Conservation (phyloP, 2,797 vertebrate genomes). For the Argyrosomus regius region DNA sequence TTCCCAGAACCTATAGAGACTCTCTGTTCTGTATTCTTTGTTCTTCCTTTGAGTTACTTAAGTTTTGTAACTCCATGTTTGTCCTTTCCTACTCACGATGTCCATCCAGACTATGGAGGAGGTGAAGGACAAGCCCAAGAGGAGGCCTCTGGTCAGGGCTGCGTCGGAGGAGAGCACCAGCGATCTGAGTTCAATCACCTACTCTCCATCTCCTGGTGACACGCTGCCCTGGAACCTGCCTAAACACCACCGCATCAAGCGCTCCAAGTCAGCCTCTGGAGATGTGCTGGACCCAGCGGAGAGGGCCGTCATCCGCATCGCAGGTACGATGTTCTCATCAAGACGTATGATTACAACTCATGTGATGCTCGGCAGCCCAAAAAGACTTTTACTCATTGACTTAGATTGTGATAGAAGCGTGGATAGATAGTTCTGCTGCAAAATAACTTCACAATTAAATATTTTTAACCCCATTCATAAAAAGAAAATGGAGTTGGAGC, state of each 20-base stretch:
- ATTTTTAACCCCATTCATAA: too few species aligned
- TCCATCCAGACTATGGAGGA: slow-evolving; percentile 83
- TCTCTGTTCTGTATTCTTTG: background rate
- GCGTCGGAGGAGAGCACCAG: slow-evolving; percentile 83
- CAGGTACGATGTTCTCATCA: slow-evolving; percentile 82
- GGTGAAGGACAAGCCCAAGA: slow-evolving; percentile 71
- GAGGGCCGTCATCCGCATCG: slow-evolving; percentile 93
- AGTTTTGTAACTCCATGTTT: background rate
- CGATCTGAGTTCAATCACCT: slow-evolving; percentile 62
- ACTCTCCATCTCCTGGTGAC: slow-evolving; percentile 87
- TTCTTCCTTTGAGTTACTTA: background rate
- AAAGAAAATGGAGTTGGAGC: background rate
- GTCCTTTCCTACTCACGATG: background rate
- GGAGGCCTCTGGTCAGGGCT: slow-evolving; percentile 83
- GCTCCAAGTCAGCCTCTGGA: slow-evolving; percentile 87
- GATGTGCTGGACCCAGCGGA: slow-evolving; percentile 93
- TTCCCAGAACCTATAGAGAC: background rate
- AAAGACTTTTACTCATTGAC: too few species aligned
- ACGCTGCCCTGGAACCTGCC: slow-evolving; percentile 95
- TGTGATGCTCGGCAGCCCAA: too few species aligned
- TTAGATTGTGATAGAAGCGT: too few species aligned
- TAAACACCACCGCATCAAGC: slow-evolving; percentile 91
- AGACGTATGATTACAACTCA: too few species aligned
- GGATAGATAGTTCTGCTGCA: too few species aligned
- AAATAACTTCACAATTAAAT: too few species aligned